Conservation (phyloP, 2,888 invertebrate genomes). For the Brenthis ino region DNA sequence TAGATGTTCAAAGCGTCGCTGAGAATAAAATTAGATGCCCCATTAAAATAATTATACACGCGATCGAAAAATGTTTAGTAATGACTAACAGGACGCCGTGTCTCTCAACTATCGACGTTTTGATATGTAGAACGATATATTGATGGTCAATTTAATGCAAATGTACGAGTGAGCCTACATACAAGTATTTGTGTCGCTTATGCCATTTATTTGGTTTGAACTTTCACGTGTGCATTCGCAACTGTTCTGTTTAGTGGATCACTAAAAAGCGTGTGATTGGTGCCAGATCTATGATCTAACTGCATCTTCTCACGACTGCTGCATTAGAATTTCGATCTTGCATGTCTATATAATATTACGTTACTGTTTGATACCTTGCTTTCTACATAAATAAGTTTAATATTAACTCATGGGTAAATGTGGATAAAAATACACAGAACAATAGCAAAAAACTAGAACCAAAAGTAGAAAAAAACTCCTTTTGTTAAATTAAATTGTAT, state of each 20-base stretch:
- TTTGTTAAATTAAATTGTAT: no score
- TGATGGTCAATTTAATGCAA: conserved; percentile 64
- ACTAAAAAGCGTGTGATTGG: conserved; percentile 36
- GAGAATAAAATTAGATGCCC: conserved; percentile 31
- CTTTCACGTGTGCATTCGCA: conserved; percentile 33
- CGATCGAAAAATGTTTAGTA: conserved; percentile 18
- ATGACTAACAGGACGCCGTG: conserved; percentile 41
- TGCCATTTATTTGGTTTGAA: conserved; percentile 21
- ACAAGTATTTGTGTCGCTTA: conserved; percentile 13
- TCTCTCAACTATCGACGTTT: conserved; percentile 51
- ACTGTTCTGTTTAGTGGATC: conserved; percentile 27
- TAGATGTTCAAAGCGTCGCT: conserved; percentile 24
- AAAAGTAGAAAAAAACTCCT: no score
- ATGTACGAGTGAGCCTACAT: conserved; percentile 16
- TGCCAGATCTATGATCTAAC: conserved; percentile 25
- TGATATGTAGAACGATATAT: conserved; percentile 58
- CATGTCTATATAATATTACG: not conserved
- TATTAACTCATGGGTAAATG: not conserved
- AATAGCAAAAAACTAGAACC: no score
- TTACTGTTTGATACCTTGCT: not conserved
- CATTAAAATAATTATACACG: conserved; percentile 33
- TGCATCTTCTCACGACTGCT: conserved; percentile 29
- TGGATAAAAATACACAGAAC: no score
- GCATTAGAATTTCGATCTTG: conserved; percentile 16
- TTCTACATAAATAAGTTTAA: not conserved